Base-by-base conservation (phyloP, 2,113 vertebrate species). In the Salvelinus alpinus region DNA sequence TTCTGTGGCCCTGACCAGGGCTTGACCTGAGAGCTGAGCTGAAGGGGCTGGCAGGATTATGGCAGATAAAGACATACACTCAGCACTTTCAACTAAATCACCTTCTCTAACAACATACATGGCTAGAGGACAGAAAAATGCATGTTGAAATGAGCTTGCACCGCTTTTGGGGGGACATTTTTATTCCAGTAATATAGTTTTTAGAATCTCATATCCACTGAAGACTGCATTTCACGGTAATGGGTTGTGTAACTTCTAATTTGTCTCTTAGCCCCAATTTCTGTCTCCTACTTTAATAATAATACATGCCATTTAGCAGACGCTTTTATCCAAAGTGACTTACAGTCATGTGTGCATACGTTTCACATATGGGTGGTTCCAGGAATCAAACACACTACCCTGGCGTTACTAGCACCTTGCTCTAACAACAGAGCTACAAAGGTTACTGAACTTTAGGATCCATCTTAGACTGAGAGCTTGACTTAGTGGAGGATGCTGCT, bases 1-100 rank as follows among this genome's bases (percentile, higher is more conserved):
- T 9, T 80, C 64, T 18, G 67, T 48, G 60, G 79, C 78, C 20
- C 68, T 90, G 91, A 89, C 90, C 90, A 92, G 83, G 75, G 84
- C 29, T 68, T 91, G 91, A 92, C 91, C 91, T 44, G 38, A 44
- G 9, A 11, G 38, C 86, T 82, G 77, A 25, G 68, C 44, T 34
- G 2, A 44, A 73, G 80, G 11, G 72, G 75, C 69, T 44, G 66
- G 69, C 60, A n/a, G 83, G 84, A 85, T 86, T 79, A 77, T 77
- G 64, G 0, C 75, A 80, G 86, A 89, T 89, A 89, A 87, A 86
- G 82, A 84, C 81, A 31, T 83, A 80, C 71, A 84, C 78, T 84
- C 73, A 79, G 82, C 79, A 80, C 75, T 76, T 80, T 82, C 78
- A 80, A 44, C 38, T 44, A 44, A 44, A 77, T 70, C 13, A 24